These are phyloP conservation scores for Polietes domitor DNA, from an alignment of 2,888 invertebrate species.

Conservation along the genomic window DNA sequence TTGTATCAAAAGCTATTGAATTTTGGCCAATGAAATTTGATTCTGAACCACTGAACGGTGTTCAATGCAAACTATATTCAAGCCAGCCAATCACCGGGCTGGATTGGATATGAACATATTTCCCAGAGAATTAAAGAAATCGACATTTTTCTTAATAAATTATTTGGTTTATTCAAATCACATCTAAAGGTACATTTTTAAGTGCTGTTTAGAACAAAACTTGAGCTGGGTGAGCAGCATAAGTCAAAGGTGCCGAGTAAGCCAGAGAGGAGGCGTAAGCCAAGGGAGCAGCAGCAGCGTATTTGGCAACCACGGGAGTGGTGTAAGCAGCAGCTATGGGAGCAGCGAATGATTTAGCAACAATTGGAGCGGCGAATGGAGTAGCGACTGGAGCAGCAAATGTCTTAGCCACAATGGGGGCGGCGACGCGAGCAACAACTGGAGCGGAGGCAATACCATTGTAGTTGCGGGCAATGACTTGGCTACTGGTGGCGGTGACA, in stretches of 20 bases:
- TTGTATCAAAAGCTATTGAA: too few relatives aligned
- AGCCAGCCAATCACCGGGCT: too few relatives aligned
- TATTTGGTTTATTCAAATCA: too few relatives aligned
- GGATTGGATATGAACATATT: too few relatives aligned
- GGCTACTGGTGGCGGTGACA: conserved; percentile 73
- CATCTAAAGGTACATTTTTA: too few relatives aligned
- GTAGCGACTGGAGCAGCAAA: conserved; percentile 46
- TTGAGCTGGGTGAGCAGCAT: conserved; percentile 46
- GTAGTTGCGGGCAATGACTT: conserved; percentile 73
- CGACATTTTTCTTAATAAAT: too few relatives aligned
- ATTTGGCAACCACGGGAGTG: conserved; percentile 38
- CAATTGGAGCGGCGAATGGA: conserved; percentile 36
- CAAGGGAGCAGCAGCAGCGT: conserved; percentile 50
- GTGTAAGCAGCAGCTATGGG: conserved; percentile 51
- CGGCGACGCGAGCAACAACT: conserved; percentile 44
- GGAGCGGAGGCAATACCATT: conserved; percentile 70
- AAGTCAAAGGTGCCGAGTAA: conserved; percentile 52
- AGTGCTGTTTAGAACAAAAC: conserved; percentile 26
- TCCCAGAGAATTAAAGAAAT: too few relatives aligned
- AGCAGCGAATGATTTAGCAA: conserved; percentile 43
- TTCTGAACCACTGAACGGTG: too few relatives aligned
- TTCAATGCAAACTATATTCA: too few relatives aligned
- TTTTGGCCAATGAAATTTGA: too few relatives aligned
- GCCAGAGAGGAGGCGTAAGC: not conserved
- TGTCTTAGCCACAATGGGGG: not conserved